Conservation (phyloP, 2,888 invertebrate species). For the Troilus luridus region DNA sequence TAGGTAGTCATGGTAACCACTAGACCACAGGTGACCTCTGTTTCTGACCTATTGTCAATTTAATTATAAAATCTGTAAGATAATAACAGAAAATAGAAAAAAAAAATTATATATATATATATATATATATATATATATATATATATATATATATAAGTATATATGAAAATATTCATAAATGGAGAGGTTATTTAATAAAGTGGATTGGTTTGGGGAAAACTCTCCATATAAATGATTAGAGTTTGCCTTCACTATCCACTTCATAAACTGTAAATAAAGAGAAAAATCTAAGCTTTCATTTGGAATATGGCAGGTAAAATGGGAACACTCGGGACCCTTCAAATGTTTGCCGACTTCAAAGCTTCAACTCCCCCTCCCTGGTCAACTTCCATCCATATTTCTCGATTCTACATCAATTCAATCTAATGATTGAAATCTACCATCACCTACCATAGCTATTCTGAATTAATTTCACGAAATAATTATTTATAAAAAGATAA, state of each 20-base stretch:
- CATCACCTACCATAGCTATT: no score
- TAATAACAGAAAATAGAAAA: no score
- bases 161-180: not conserved
- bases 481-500: not conserved
- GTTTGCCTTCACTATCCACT: conserved; percentile 21
- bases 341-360: conserved; percentile 37
- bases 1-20: no score
- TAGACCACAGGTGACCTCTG: no score
- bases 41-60: no score
- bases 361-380: not conserved
- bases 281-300: conserved; percentile 27
- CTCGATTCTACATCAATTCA: not conserved
- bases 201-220: not conserved
- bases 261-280: conserved; percentile 43
- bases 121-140: not conserved
- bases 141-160: no score
- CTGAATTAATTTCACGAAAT: not conserved
- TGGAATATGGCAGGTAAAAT: conserved; percentile 4
- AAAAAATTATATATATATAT: not conserved
- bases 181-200: not conserved
- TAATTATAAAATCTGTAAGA: no score
- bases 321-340: not conserved
- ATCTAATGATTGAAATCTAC: not conserved
- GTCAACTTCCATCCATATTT: not conserved
- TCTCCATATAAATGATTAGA: conserved; percentile 8